Evolutionary conservation across 2,113 vertebrate genomes (phyloP).

Genomic region (Tympanuchus pallidicinctus): DNA sequence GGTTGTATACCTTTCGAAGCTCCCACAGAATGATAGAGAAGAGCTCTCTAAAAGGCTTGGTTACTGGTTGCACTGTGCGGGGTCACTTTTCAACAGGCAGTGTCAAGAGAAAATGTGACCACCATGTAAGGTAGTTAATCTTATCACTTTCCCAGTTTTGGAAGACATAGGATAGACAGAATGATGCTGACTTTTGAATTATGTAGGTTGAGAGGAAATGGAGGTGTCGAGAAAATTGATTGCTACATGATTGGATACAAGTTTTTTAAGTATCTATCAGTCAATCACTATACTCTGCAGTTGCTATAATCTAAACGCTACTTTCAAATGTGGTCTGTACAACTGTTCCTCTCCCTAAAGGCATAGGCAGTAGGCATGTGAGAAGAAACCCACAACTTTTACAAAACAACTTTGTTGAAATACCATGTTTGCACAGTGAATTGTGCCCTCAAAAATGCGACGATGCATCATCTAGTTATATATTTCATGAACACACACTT

Average conservation of each 20-base stretch:
- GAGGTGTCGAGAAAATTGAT: background rate
- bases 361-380: background rate
- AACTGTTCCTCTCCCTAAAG: background rate
- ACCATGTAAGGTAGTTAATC: background rate
- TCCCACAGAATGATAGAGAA: background rate
- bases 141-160: background rate
- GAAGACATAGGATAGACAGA: background rate
- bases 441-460: background rate
- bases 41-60: background rate
- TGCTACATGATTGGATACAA: background rate
- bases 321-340: background rate
- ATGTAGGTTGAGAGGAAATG: background rate
- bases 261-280: background rate
- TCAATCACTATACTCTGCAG: background rate
- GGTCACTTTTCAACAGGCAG: background rate
- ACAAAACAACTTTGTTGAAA: background rate
- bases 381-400: background rate
- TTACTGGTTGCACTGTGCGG: background rate
- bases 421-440: background rate
- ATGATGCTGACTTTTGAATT: background rate
- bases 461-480: fast-evolving
- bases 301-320: background rate
- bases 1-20: background rate
- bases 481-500: background rate
- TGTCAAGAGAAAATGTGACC: background rate